A percentile compares a stretch with the other conserved stretches of the same genome.
These are phyloP conservation scores for Peribatodes rhomboidaria DNA, from an alignment of 2,888 invertebrate species.

Conservation along the genomic window DNA sequence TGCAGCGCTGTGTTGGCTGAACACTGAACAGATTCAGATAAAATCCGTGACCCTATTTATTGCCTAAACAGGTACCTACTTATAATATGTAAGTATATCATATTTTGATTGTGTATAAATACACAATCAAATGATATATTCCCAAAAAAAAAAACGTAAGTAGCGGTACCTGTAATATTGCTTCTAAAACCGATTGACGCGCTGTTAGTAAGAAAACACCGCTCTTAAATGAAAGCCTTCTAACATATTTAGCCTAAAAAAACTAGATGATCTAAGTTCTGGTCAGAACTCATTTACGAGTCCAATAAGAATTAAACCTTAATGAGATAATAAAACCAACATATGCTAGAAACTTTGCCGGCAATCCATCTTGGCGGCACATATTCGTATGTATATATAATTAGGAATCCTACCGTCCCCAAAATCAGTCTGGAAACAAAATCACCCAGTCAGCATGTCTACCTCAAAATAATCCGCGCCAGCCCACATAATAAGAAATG, in stretches of 20 bases:
- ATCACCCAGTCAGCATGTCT: constrained; percentile 21
- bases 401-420: neutral
- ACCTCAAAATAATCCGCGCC: constrained; percentile 15
- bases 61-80: too few species aligned
- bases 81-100: too few species aligned
- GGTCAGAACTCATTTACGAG: neutral
- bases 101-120: too few species aligned
- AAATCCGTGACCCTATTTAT: too few species aligned
- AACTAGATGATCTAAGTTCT: neutral
- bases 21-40: too few species aligned
- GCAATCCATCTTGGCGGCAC: constrained; percentile 8
- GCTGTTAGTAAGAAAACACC: neutral
- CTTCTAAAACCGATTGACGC: too few species aligned
- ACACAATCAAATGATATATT: too few species aligned
- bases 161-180: too few species aligned
- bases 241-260: neutral
- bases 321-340: neutral
- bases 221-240: neutral
- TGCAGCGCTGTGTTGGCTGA: too few species aligned
- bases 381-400: too few species aligned
- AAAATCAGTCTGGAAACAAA: constrained; percentile 4
- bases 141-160: too few species aligned
- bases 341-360: neutral
- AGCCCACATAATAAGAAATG: constrained; percentile 24
- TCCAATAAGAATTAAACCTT: neutral